Evolutionary conservation across 2,113 vertebrate species (phyloP).

Genomic region (Zosterops hypoxanthus): DNA sequence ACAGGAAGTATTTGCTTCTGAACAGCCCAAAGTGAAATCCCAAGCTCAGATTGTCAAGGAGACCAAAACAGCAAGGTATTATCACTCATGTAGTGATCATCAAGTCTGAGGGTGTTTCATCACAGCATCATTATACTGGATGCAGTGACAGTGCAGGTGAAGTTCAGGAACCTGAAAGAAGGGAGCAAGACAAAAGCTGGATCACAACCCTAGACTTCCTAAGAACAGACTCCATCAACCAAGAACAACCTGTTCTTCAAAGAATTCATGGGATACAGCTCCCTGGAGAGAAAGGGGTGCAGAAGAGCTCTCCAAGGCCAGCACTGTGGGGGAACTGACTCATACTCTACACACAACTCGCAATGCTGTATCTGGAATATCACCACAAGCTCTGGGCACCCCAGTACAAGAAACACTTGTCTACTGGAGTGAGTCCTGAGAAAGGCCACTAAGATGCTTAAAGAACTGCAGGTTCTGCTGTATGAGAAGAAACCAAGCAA

Average conservation of each 20-base stretch:
- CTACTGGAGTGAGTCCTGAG: not conserved
- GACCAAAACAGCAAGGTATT: not conserved
- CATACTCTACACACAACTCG: accelerated
- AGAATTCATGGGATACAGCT: not conserved
- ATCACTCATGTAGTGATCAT: not conserved
- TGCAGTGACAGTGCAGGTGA: not conserved
- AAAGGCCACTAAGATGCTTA: not conserved
- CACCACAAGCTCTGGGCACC: not conserved
- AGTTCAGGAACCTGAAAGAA: not conserved
- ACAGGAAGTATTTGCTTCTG: not conserved
- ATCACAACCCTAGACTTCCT: not conserved
- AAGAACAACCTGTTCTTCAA: not conserved
- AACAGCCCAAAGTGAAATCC: not conserved
- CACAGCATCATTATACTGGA: accelerated
- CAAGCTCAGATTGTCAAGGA: not conserved
- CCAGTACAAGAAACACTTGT: not conserved
- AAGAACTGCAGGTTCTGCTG: not conserved
- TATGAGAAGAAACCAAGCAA: not conserved
- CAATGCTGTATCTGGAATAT: not conserved
- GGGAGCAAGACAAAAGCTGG: not conserved
- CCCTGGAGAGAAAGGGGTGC: not conserved
- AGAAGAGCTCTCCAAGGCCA: not conserved
- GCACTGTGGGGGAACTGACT: not conserved
- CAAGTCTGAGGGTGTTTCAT: not conserved
- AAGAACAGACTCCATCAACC: not conserved